phyloP scores from a whole-genome alignment of 2,888 invertebrate species.

The Leucophenga montana region DNA sequence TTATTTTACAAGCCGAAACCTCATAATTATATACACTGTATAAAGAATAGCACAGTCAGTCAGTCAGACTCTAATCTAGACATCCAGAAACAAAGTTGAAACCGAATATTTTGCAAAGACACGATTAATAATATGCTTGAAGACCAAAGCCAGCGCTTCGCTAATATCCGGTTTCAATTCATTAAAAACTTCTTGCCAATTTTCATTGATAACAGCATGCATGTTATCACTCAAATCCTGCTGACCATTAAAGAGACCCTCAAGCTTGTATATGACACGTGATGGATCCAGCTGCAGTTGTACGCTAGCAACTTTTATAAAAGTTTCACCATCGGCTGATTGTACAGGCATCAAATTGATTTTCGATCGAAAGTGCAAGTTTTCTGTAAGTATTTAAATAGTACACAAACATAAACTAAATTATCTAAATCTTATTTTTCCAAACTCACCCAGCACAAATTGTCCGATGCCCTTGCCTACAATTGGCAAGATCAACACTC shows the following conservation, averaged over 20 bases:
- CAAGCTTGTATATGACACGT: conserved; percentile 51
- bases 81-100: conserved; percentile 51
- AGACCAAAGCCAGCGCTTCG: conserved; percentile 66
- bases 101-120: conserved; percentile 69
- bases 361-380: conserved; percentile 37
- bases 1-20: background rate
- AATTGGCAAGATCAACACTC: conserved; percentile 65
- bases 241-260: conserved; percentile 73
- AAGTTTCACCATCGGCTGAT: conserved; percentile 51
- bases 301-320: conserved; percentile 44
- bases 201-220: conserved; percentile 72
- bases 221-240: conserved; percentile 72
- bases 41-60: background rate
- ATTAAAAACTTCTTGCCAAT: conserved; percentile 72
- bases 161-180: conserved; percentile 70
- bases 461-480: conserved; percentile 58
- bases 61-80: conserved; percentile 10
- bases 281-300: conserved; percentile 51
- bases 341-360: conserved; percentile 40
- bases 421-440: background rate
- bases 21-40: background rate
- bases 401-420: background rate
- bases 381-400: conserved; percentile 33
- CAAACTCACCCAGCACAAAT: conserved; percentile 55
- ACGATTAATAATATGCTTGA: conserved; percentile 65